Base-by-base conservation (phyloP, 1,140 invertebrate species). In the Drepana arcuata region DNA sequence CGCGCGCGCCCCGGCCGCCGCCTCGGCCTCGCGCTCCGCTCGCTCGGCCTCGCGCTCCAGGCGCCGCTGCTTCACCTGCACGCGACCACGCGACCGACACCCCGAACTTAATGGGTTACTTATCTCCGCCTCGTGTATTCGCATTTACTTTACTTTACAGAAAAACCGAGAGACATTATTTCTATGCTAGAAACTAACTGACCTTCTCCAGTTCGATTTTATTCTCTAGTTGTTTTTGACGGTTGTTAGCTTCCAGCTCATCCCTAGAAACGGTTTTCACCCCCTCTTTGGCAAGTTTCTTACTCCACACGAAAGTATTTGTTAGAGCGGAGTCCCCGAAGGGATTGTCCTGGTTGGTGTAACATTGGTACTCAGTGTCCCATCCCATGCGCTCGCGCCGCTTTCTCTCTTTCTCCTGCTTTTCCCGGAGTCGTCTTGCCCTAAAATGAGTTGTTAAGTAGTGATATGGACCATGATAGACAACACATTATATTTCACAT, bases 291-390 rank as follows among this genome's bases (percentile, higher is more conserved):
- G 96, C 92, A 16, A 99, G 83, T 77, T 99, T 99, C 72, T 99
- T 99, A 1, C 87, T 87, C 98, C 98, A 99, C 2, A 98, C 93
- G 85, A 99, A 99, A 0, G 95, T 95, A 11, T 85, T 61, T 7
- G 81, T 83, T 4, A 99, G 86, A 72, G 96, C 95, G 7, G 92
- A 93, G 87, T 99, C 98, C 1, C 98, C 97, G 84, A 99, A 99
- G 0, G 98, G 98, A 86, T 99, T 99, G 73, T 99, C 97, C 13
- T 92, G 92, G 81, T 99, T 98, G 7, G 97, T 99, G 65, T 99
- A 99, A 56, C 96, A 95, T 12, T 95, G 85, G 71, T 97, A 96
- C 73, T 98, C 95, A 53, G 94, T 94, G 81, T 97, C 95, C 95
- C 95, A 98, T 1, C 96, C 95, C 94, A 97, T 97, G 46, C 93